Evolutionary conservation across 2,113 vertebrate species (phyloP).

Genomic region (Carassius carassius): DNA sequence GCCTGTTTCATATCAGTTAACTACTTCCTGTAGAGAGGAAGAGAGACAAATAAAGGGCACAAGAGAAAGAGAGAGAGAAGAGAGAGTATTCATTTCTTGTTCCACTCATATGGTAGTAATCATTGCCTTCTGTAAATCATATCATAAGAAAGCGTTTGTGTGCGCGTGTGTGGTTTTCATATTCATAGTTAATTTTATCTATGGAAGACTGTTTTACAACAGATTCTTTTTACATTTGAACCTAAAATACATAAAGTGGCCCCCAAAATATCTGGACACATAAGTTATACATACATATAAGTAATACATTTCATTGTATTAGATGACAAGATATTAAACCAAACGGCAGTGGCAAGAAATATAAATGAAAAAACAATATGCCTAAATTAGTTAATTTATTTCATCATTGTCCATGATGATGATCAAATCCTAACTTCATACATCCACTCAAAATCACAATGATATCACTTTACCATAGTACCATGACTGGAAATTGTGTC

Average conservation of each 20-base stretch:
- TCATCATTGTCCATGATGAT: background rate
- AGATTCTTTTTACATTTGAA: background rate
- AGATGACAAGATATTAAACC: background rate
- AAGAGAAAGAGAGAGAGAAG: background rate
- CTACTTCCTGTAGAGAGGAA: constrained; percentile 37
- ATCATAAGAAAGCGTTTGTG: background rate
- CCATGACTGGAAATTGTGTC: background rate
- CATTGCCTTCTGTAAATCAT: constrained; percentile 27
- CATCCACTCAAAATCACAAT: background rate
- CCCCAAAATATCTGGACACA: background rate
- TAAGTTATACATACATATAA: too few species aligned
- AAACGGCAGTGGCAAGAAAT: background rate
- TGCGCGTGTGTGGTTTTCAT: background rate
- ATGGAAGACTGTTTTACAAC: background rate
- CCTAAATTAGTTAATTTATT: background rate
- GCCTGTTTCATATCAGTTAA: constrained; percentile 47
- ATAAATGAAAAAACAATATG: background rate
- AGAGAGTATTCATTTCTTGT: constrained; percentile 15
- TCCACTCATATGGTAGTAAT: constrained; percentile 34
- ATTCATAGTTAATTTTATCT: constrained; percentile 17
- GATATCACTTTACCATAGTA: background rate
- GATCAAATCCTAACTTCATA: background rate
- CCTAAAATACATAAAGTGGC: background rate
- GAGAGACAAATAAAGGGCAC: background rate
- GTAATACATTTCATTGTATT: background rate